Evolutionary conservation across 2,888 invertebrate genomes (phyloP), one percentile per base, ranked within the genome.

Genomic region (Trichacis sp.): DNA sequence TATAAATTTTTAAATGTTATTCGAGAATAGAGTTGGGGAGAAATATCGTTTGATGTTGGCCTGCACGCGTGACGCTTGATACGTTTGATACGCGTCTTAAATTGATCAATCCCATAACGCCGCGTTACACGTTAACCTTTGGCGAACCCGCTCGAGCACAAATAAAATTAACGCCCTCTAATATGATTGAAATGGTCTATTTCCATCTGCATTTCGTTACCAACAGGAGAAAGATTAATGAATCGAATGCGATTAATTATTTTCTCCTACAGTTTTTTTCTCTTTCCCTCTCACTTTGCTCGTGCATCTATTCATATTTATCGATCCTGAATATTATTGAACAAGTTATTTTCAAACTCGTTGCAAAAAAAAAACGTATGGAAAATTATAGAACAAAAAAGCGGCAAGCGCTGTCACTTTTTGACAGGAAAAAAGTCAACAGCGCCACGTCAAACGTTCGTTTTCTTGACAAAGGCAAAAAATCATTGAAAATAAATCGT

Each of bases 81-180:
- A 40, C 12, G 40, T 15, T 8, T 15, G 40, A 12, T n/a, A 1
- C 9, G n/a, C 9, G 19, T 43, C 19, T 43, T 43, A 19, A 43
- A 58, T 59, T 60, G 56, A 60, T 48, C 42, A 56, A 59, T 53
- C 49, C 49, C 63, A 46, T 58, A 64, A 64, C 49, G 30, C 38
- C 38, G 40, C 58, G 54, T 46, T 58, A 49, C 30, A 64, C 54
- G 45, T 60, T 64, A 64, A 64, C 64, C 64, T 56, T 52, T 33
- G 45, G 52, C 49, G 64, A 64, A 64, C 59, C 36, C 56, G 52
- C 40, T 60, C 56, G 11, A 43, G 48, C 43, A 46, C 48, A 60
- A 64, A 59, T 64, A 64, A 60, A 64, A 64, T 64, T 60, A 60
- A 63, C 63, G 52, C 40, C 29, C 64, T 46, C 60, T 60, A 42